Evolutionary conservation across 1,140 invertebrate species (phyloP).

Genomic region (Drosophila watanabei): DNA sequence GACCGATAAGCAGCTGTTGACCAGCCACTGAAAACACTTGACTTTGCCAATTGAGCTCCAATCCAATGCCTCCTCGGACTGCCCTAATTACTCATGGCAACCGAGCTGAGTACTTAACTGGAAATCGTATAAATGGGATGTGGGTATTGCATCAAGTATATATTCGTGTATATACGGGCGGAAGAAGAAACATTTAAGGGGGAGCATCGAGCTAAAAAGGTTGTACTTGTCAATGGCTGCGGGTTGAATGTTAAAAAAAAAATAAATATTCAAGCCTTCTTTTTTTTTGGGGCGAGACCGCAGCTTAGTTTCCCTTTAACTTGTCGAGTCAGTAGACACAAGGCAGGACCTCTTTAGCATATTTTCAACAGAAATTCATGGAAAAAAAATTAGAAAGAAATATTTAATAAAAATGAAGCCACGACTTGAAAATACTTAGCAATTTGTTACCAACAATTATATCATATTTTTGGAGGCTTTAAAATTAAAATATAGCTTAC

Average conservation of each 20-base stretch:
- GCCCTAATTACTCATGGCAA: conserved; percentile 57
- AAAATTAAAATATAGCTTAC: too few relatives aligned
- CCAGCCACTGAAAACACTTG: conserved; percentile 58
- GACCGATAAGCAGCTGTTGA: conserved; percentile 47
- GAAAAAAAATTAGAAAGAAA: background rate
- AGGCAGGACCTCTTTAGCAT: conserved; percentile 13
- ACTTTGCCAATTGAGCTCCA: conserved; percentile 45
- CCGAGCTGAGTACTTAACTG: conserved; percentile 47
- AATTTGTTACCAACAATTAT: rapidly evolving
- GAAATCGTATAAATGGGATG: conserved; percentile 34
- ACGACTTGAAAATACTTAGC: background rate
- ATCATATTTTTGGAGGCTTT: background rate
- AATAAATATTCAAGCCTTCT: conserved; percentile 13
- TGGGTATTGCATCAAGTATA: background rate
- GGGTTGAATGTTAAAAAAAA: conserved; percentile 7
- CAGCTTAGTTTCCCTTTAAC: conserved; percentile 27
- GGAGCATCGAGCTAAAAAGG: conserved; percentile 16
- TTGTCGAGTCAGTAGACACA: conserved; percentile 5
- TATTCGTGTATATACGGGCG: background rate
- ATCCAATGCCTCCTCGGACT: conserved; percentile 33
- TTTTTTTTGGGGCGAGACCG: conserved; percentile 8
- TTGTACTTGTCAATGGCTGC: conserved; percentile 30
- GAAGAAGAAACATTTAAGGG: background rate
- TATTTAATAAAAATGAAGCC: background rate
- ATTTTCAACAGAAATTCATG: conserved; percentile 23